A percentile compares a stretch with the other conserved stretches of the same genome.
Conservation (phyloP, 2,888 invertebrate species). For the Therioaphis trifolii region DNA sequence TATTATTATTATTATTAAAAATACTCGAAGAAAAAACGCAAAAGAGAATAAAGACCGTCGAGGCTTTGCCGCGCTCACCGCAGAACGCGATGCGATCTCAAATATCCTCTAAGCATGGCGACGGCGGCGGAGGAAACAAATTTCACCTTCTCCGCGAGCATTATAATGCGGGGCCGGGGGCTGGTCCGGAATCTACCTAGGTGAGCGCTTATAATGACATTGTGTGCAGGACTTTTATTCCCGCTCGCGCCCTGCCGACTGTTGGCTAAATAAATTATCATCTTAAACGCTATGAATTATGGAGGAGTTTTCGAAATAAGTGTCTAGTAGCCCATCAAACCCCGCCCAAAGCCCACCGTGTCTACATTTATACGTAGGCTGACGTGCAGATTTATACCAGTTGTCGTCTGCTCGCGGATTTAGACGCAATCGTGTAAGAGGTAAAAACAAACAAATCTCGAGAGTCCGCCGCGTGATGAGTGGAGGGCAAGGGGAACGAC, state of each 20-base stretch:
- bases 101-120: background rate
- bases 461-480: background rate
- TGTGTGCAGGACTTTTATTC: slow-evolving; percentile 32
- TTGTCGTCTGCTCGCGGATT: slow-evolving; percentile 14
- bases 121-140: background rate
- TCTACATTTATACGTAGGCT: slow-evolving; percentile 15
- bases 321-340: slow-evolving; percentile 20
- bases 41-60: background rate
- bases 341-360: background rate
- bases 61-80: background rate
- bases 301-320: slow-evolving; percentile 51
- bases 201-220: slow-evolving; percentile 32
- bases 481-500: background rate
- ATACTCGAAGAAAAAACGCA: background rate
- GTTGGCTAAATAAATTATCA: slow-evolving; percentile 55
- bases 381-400: slow-evolving; percentile 15
- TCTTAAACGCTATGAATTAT: slow-evolving; percentile 55
- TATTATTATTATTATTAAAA: slow-evolving; percentile 32
- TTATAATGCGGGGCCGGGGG: background rate
- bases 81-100: background rate
- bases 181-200: background rate
- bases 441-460: slow-evolving; percentile 26
- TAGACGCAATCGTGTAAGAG: slow-evolving; percentile 19
- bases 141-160: background rate
- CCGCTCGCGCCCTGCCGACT: background rate